phyloP scores from a whole-genome alignment of 2,888 invertebrate genomes.

The Lampropteryx suffumata region DNA sequence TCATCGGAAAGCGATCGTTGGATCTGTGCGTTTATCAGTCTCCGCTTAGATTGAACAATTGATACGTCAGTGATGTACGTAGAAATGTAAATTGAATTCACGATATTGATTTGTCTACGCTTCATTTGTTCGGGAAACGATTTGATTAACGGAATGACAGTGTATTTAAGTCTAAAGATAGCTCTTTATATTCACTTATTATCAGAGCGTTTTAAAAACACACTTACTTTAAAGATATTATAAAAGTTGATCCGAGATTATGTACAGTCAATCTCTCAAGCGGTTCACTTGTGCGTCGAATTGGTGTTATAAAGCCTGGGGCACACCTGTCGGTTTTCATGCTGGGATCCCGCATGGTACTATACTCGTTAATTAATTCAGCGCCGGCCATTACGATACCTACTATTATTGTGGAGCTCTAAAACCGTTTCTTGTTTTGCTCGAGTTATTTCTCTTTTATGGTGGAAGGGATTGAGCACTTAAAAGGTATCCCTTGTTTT shows the following conservation, averaged over 20 bases:
- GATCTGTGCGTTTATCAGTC: conserved; percentile 79
- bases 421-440: conserved; percentile 53
- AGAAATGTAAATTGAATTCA: conserved; percentile 79
- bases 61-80: conserved; percentile 79
- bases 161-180: conserved; percentile 20
- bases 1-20: conserved; percentile 72
- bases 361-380: conserved; percentile 74
- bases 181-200: too few relatives aligned
- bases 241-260: too few relatives aligned
- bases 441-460: conserved; percentile 53
- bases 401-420: conserved; percentile 54
- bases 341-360: conserved; percentile 43
- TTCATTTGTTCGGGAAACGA: conserved; percentile 74
- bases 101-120: conserved; percentile 74
- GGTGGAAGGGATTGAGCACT: conserved; percentile 46
- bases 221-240: too few relatives aligned
- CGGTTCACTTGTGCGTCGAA: conserved; percentile 57
- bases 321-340: conserved; percentile 54
- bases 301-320: conserved; percentile 67
- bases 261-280: conserved; percentile 62
- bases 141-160: conserved; percentile 68
- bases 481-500: conserved; percentile 40
- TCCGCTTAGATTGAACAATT: conserved; percentile 79
- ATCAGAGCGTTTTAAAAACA: too few relatives aligned
- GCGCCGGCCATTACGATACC: conserved; percentile 62